Evolutionary conservation across 2,113 vertebrate species (phyloP), one percentile per base, ranked within the genome.

Genomic region (Podarcis muralis): DNA sequence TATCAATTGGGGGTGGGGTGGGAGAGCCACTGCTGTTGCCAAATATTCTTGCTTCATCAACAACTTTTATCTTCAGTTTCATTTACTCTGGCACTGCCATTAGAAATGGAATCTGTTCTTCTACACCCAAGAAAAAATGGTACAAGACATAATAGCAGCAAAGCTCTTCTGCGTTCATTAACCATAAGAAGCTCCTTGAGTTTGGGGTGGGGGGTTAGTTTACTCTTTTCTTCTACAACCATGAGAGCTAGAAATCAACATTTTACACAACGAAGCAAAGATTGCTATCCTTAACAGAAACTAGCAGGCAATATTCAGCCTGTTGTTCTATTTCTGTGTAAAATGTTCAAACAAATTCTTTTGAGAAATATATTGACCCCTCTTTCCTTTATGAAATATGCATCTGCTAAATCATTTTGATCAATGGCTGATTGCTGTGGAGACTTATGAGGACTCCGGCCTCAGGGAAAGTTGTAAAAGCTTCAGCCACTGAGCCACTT

Each of bases 351-450:
- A 65, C 53, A 65, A 62, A 65, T 75, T 75, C 35, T 75, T 82
- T 82, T 40, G 69, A 69, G 57, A 88, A 82, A 75, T 75, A 74
- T 81, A 82, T 13, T 40, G 71, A 32, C 27, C 85, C n/a, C 43
- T n/a, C 84, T 30, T 53, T 88, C 68, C 90, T 89, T 75, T 74
- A 87, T 91, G 81, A 78, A 80, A 92, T 87, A 85, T 43, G 43
- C 77, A 84, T n/a, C 89, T 84, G 76, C 84, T 90, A 86, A 76
- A 75, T 23, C 65, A 83, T 86, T 3, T 78, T 81, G 83, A 93
- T 90, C 88, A 84, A 1, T 20, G 78, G 84, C 40, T 1, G 5
- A 89, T 91, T 2, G 0, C 78, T 92, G 89, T 68, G 89, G n/a
- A 59, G 66, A 59, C 79, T 88, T 66, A 22, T 6, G 27, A 82